Evolutionary conservation across 1,140 invertebrate genomes (phyloP), one percentile per base, ranked within the genome.

Genomic region (Microplitis demolitor): DNA sequence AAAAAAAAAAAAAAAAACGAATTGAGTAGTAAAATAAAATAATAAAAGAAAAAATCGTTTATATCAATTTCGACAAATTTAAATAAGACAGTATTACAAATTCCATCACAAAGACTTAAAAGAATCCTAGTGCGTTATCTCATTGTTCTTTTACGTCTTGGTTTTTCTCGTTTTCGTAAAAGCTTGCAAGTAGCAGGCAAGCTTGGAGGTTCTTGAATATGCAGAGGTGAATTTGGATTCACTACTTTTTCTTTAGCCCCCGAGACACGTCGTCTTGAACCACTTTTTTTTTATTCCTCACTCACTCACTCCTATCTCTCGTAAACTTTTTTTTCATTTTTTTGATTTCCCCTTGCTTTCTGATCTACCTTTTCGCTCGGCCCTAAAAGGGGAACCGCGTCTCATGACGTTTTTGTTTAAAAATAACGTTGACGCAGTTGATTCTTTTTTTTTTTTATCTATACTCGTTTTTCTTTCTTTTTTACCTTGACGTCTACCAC

Each of bases 371-470:
- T 67, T 51, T 66, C 33, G 53, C 34, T 67, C 33, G 37, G 14
- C 60, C 50, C 67, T 63, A 60, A 68, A 72, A 51, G 66, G 56
- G 69, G 64, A 71, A 58, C 24, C 56, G 39, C 54, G 70, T 75
- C 66, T 75, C 63, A 64, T 50, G 60, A 58, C 9, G 24, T 70
- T 66, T 66, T 62, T 71, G 71, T 71, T 71, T 73, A 72, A 74
- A 72, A 72, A 76, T 73, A 67, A 77, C 66, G 35, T 76, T 70
- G 69, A 45, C 66, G 67, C 56, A 70, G 51, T 73, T 69, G 51
- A 70, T 9, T n/a, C n/a, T n/a, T 60, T 35, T 72, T 53, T 70
- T 33, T 51, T 9, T 69, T 39, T 73, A 11, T 31, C 33, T 4
- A 64, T 14, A 69, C 24, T 66, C 14, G 33, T 54, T 62, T 51